Conservation (phyloP, 1,140 invertebrate species). For the Achatina immaculata region DNA sequence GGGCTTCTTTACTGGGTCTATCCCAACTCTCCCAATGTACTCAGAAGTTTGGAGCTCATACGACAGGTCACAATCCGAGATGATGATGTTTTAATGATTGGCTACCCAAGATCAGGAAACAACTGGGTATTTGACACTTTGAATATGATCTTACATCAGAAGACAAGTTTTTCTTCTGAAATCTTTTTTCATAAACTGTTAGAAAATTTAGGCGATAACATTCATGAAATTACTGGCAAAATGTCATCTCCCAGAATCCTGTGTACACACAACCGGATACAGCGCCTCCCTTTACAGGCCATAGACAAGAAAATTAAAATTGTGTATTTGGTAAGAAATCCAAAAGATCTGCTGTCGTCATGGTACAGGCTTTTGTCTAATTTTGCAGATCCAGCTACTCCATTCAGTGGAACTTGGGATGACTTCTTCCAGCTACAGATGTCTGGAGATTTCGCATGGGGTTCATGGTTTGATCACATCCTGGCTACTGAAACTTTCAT, state of each 20-base stretch:
- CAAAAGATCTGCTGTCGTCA: slow-evolving; percentile 5
- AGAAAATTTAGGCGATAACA: background rate
- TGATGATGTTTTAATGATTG: slow-evolving; percentile 1
- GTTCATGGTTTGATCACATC: slow-evolving; percentile 4
- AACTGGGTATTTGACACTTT: slow-evolving; percentile 4
- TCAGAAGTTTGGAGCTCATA: background rate
- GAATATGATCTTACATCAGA: background rate
- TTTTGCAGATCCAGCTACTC: background rate
- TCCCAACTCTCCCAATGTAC: too few species aligned
- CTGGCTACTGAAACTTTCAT: background rate
- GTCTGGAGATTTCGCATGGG: background rate
- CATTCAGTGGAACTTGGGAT: background rate
- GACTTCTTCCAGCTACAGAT: background rate
- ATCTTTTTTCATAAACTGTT: too few species aligned
- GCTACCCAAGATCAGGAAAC: slow-evolving; percentile 10
- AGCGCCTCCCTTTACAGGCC: background rate
- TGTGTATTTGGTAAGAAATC: background rate
- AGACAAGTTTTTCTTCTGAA: background rate
- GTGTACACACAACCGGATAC: background rate
- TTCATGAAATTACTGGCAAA: background rate
- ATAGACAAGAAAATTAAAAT: background rate
- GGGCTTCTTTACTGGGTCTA: too few species aligned
- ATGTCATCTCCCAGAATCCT: background rate
- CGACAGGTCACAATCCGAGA: too few species aligned
- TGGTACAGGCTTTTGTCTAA: background rate